phyloP scores from a whole-genome alignment of 2,888 invertebrate species.

The Taphrorychus bicolor region DNA sequence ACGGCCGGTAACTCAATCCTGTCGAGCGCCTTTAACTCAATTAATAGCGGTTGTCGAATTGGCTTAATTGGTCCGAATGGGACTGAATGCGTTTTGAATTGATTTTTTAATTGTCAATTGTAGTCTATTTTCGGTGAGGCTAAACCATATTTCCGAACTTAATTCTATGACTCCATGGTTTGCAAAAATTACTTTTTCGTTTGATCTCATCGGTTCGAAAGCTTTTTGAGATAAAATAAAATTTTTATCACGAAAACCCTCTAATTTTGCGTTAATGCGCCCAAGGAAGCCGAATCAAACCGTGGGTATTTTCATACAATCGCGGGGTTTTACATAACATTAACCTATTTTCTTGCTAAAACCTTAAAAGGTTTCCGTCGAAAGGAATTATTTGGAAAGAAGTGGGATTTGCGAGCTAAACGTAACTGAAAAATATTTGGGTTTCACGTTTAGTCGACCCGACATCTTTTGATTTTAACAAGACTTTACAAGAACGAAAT shows the following conservation, averaged over 20 bases:
- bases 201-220: no score
- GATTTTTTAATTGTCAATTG: slow-evolving; percentile 42
- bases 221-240: not conserved
- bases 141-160: no score
- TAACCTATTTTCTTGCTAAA: slow-evolving; percentile 27
- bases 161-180: no score
- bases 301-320: not conserved
- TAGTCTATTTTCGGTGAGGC: no score
- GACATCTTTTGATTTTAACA: slow-evolving; percentile 1
- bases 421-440: slow-evolving; percentile 12
- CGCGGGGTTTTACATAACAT: slow-evolving; percentile 7
- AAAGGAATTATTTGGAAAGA: slow-evolving; percentile 21
- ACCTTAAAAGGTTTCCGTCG: slow-evolving; percentile 30
- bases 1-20: slow-evolving; percentile 31
- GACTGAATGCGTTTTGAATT: slow-evolving; percentile 48
- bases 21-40: slow-evolving; percentile 48
- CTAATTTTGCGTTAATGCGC: not conserved
- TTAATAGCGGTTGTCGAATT: slow-evolving; percentile 48
- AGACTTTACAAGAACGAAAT: not conserved
- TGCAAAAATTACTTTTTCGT: no score
- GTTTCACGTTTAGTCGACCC: not conserved
- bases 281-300: not conserved
- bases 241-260: not conserved
- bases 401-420: slow-evolving; percentile 25
- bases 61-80: slow-evolving; percentile 52